Evolutionary conservation across 2,888 invertebrate species (phyloP).

Genomic region (Plutella xylostella): DNA sequence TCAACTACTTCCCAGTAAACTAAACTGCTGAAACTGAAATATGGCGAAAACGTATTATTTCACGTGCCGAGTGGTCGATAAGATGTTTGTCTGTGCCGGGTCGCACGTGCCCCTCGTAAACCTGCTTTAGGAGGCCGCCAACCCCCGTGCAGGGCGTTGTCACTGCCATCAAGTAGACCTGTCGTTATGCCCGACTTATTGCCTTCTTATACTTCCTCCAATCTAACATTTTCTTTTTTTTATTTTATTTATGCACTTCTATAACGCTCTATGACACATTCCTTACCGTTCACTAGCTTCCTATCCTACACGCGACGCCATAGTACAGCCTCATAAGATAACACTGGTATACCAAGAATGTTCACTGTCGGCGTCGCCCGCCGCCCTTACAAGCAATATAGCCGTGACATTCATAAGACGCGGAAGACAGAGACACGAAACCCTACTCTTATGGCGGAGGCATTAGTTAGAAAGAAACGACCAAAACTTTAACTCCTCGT

Average conservation of each 20-base stretch:
- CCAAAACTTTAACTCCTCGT: conserved; percentile 42
- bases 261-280: too few relatives aligned
- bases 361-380: conserved; percentile 57
- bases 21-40: too few relatives aligned
- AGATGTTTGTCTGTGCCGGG: conserved; percentile 17
- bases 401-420: conserved; percentile 46
- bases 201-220: too few relatives aligned
- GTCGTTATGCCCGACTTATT: not conserved
- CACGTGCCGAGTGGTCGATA: conserved; percentile 20
- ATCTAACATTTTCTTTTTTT: too few relatives aligned
- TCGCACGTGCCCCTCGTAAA: conserved; percentile 62
- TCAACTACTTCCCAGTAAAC: too few relatives aligned
- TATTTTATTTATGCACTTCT: too few relatives aligned
- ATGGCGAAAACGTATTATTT: too few relatives aligned
- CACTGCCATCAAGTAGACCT: conserved; percentile 24
- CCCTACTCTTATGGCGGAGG: conserved; percentile 32
- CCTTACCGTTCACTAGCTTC: too few relatives aligned
- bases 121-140: conserved; percentile 47
- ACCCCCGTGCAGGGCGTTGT: conserved; percentile 29
- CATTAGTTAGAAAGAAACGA: conserved; percentile 61
- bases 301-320: too few relatives aligned
- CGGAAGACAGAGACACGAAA: conserved; percentile 39
- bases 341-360: conserved; percentile 64
- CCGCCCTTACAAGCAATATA: conserved; percentile 58
- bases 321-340: conserved; percentile 62